A percentile compares a stretch with the other conserved stretches of the same genome.
Conservation (phyloP, 2,888 invertebrate species). For the Trichacis sp. region DNA sequence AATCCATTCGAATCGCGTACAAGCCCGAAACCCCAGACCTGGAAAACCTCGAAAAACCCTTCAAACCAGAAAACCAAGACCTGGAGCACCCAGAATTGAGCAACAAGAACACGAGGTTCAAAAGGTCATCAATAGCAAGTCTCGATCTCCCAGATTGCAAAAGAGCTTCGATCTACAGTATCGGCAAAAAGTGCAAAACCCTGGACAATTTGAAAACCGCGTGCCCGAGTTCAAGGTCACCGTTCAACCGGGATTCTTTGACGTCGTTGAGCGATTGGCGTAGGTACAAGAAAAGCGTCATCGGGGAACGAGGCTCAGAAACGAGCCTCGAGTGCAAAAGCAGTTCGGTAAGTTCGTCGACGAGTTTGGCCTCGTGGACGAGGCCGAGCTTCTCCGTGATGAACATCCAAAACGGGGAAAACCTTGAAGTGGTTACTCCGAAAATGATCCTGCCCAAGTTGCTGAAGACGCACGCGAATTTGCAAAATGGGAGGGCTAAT, state of each 20-base stretch:
- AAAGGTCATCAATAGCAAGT: conserved; percentile 57
- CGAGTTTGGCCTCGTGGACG: conserved; percentile 52
- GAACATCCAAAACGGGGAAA: conserved; percentile 53
- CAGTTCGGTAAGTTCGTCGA: conserved; percentile 53
- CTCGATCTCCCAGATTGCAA: conserved; percentile 55
- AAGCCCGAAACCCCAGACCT: conserved; percentile 11
- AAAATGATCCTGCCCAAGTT: conserved; percentile 51
- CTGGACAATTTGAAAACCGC: conserved; percentile 50
- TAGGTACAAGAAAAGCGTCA: conserved; percentile 46
- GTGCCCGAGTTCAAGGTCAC: conserved; percentile 46
- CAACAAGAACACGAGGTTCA: conserved; percentile 33
- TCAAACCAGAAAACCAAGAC: conserved; percentile 1
- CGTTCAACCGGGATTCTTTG: conserved; percentile 54
- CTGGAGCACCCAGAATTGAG: background rate
- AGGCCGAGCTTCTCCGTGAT: conserved; percentile 59
- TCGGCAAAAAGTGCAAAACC: conserved; percentile 57
- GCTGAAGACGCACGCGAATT: conserved; percentile 52
- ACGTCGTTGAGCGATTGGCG: conserved; percentile 56
- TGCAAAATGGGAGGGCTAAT: conserved; percentile 61
- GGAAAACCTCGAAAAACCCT: background rate
- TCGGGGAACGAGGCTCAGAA: conserved; percentile 49
- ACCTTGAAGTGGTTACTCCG: conserved; percentile 34
- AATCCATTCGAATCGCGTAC: conserved; percentile 59
- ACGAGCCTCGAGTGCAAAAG: conserved; percentile 53
- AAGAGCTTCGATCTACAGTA: conserved; percentile 50